Conservation (phyloP, 2,888 invertebrate species). For the Heteromyza rotundicornis region DNA sequence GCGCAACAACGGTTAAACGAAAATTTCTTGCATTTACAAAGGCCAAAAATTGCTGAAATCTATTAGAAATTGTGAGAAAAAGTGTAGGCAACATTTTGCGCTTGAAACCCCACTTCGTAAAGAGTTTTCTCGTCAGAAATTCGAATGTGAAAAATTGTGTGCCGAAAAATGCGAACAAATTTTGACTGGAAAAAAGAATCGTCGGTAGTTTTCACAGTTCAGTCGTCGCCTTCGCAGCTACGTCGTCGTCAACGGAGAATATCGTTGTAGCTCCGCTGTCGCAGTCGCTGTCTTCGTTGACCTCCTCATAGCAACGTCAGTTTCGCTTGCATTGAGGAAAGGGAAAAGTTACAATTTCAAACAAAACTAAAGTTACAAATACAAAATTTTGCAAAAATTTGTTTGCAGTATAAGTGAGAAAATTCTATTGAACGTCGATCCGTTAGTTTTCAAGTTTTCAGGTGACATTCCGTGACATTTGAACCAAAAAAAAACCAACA, state of each 20-base stretch:
- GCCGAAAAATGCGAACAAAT: conserved; percentile 50
- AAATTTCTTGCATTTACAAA: conserved; percentile 38
- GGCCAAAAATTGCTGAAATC: conserved; percentile 41
- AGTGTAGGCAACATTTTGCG: conserved; percentile 39
- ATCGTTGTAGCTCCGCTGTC: conserved; percentile 2
- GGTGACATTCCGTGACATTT: no score
- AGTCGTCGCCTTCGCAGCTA: conserved; percentile 1
- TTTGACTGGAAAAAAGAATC: conserved; percentile 17
- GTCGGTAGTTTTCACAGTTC: conserved; percentile 11
- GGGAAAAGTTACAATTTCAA: no score
- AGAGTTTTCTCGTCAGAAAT: conserved; percentile 34
- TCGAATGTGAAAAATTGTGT: conserved; percentile 34
- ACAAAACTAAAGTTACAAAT: no score
- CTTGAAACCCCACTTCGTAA: conserved; percentile 35
- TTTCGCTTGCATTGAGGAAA: no score
- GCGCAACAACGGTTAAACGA: conserved; percentile 40
- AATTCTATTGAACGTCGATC: no score
- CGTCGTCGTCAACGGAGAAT: not conserved
- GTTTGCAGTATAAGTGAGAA: no score
- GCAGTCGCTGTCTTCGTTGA: not conserved
- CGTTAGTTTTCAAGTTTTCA: no score
- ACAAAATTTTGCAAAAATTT: no score
- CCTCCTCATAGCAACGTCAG: no score
- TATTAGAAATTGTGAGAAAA: conserved; percentile 39
- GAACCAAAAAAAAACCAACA: no score